Percentiles rank a stretch among this genome's conserved stretches.
Conservation (phyloP, 2,797 vertebrate species). For the Diplodus sargus region DNA sequence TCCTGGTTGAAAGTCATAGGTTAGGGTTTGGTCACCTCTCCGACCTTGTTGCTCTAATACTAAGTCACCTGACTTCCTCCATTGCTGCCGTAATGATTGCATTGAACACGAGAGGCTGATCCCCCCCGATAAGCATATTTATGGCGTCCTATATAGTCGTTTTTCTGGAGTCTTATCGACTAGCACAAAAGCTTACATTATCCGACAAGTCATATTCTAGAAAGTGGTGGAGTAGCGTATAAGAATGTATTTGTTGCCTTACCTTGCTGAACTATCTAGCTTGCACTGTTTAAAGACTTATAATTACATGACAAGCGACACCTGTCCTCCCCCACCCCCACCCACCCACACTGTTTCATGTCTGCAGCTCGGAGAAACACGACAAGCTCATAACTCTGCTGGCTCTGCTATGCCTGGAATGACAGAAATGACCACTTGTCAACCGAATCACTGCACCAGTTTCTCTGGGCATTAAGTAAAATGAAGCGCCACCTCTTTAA, state of each 20-base stretch:
- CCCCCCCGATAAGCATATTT: no score
- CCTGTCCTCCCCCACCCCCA: background rate
- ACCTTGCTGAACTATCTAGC: background rate
- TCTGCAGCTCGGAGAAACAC: constrained; percentile 52
- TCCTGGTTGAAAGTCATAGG: no score
- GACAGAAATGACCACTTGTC: constrained; percentile 64
- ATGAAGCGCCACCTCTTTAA: constrained; percentile 44
- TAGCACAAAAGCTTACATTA: background rate
- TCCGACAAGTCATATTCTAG: background rate
- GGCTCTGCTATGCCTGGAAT: constrained; percentile 67
- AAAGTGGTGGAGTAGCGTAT: background rate
- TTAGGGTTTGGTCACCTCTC: no score
- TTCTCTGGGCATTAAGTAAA: constrained; percentile 33
- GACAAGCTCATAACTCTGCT: constrained; percentile 16
- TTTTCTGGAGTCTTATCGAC: background rate
- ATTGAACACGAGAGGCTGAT: no score
- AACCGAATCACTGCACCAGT: constrained; percentile 44
- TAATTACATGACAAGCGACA: constrained; percentile 19
- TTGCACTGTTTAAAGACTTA: constrained; percentile 24
- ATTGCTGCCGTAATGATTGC: no score
- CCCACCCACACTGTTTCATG: constrained; percentile 16
- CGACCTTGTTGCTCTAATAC: no score
- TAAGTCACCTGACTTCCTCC: no score
- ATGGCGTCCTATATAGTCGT: no score
- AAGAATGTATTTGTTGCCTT: background rate